Evolutionary conservation across 2,888 invertebrate genomes (phyloP), one percentile per base, ranked within the genome.

Genomic region (Caenorhabditis virilis): DNA sequence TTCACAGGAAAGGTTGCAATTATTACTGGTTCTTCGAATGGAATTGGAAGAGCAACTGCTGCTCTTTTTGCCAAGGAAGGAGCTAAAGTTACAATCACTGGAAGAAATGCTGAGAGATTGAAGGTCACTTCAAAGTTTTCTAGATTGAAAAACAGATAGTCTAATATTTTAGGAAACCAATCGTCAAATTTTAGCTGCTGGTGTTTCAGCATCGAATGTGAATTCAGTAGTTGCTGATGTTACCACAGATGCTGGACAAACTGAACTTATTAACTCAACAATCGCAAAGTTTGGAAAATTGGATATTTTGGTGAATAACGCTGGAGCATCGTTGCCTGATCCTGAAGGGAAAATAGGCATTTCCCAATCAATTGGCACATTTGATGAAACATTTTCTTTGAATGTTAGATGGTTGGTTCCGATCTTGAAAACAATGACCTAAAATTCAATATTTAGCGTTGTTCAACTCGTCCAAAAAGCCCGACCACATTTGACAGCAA

Each of bases 1-100:
- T 49, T 49, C 20, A 13, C 38, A 20, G 36, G 22, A 11, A 49
- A 49, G 20, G 39, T 39, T 26, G 49, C 39, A 26, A 49, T 49
- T 36, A 27, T 49, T 16, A 36, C 49, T 16, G 42, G 42, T 23
- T 69, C 69, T 2, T 66, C 65, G 20, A 69, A 60, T 52, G 69
- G 65, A 36, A 65, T 69, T 27, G 69, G 69, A 7, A 50, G 69
- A 33, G 62, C 55, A 5, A 55, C 65, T 0, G 69, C 65, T 15
- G 38, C 53, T 7, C 49, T 56, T 2, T 66, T 69, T 9, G 69
- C 65, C 7, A 48, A 45, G 26, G 69, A 69, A 52, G 69, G 69
- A 11, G 69, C 69, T n/a, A 54, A 62, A 27, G 62, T 69, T 22
- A 62, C 62, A 1, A 65, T 69, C 36, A 65, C 65, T 6, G 69